phyloP scores from a whole-genome alignment of 1,140 invertebrate genomes.

The Drosophila aff. region DNA sequence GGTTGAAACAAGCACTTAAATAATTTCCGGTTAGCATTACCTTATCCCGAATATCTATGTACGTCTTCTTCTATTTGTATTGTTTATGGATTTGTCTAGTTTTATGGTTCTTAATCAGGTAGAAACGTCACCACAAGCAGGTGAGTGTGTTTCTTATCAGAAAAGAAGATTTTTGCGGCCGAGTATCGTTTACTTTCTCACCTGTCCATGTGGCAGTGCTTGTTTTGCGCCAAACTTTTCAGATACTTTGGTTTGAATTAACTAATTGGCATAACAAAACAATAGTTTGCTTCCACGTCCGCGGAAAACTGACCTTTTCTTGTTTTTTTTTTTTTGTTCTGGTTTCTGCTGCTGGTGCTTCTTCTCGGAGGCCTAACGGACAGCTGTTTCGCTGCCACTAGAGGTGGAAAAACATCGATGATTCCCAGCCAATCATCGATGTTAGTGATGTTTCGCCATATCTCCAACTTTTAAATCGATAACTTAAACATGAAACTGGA shows the following conservation, averaged over 20 bases:
- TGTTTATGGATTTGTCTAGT: slow-evolving; percentile 3
- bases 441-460: too few species aligned
- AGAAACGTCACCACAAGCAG: slow-evolving; percentile 38
- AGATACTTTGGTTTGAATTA: slow-evolving; percentile 14
- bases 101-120: slow-evolving; percentile 22
- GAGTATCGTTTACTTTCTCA: not conserved
- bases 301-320: not conserved
- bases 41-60: slow-evolving; percentile 14
- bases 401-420: too few species aligned
- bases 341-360: slow-evolving; percentile 3
- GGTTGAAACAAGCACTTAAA: slow-evolving; percentile 12
- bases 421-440: too few species aligned
- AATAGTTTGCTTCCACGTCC: slow-evolving; percentile 30
- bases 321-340: not conserved
- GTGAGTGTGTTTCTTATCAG: slow-evolving; percentile 28
- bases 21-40: slow-evolving; percentile 21
- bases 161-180: not conserved
- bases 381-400: too few species aligned
- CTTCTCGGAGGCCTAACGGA: not conserved
- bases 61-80: not conserved
- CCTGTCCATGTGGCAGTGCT: slow-evolving; percentile 1
- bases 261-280: slow-evolving; percentile 33
- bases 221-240: not conserved
- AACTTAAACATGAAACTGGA: too few species aligned
- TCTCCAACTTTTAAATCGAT: not conserved